A percentile compares a stretch with the other conserved stretches of the same genome.
Evolutionary conservation across 2,113 vertebrate genomes (phyloP).

Genomic region (Nymphicus hollandicus): DNA sequence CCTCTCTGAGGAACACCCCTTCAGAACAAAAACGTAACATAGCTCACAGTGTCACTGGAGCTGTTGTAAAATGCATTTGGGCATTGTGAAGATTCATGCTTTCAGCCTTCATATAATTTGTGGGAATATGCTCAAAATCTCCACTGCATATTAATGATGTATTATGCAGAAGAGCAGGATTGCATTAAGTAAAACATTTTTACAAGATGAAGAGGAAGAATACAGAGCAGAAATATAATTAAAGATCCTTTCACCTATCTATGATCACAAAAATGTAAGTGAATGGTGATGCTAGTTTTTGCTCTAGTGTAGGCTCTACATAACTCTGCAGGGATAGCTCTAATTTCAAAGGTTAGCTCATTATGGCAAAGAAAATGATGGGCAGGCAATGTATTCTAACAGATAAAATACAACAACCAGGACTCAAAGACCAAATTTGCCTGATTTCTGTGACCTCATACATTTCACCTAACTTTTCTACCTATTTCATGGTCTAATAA

Average conservation of each 20-base stretch:
- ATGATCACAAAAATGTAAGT: neutral
- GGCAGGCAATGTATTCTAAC: neutral
- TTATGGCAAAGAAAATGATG: neutral
- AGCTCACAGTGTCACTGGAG: neutral
- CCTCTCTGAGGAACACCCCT: neutral
- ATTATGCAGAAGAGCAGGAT: neutral
- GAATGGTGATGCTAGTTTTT: neutral
- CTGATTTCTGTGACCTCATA: neutral
- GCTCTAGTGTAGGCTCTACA: accelerated
- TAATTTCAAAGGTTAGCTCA: neutral
- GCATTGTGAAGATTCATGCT: neutral
- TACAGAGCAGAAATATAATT: neutral
- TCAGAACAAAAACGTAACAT: neutral
- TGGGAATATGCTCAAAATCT: neutral
- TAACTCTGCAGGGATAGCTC: neutral
- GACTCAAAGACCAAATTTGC: neutral
- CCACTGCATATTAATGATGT: neutral
- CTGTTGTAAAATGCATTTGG: neutral
- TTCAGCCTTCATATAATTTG: neutral
- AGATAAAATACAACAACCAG: neutral
- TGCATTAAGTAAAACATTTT: neutral
- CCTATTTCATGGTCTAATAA: neutral
- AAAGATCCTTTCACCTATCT: neutral
- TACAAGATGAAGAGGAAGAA: neutral
- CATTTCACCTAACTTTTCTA: neutral